Base-by-base conservation (phyloP, 2,113 vertebrate species). In the Hemibagrus wyckioides region DNA sequence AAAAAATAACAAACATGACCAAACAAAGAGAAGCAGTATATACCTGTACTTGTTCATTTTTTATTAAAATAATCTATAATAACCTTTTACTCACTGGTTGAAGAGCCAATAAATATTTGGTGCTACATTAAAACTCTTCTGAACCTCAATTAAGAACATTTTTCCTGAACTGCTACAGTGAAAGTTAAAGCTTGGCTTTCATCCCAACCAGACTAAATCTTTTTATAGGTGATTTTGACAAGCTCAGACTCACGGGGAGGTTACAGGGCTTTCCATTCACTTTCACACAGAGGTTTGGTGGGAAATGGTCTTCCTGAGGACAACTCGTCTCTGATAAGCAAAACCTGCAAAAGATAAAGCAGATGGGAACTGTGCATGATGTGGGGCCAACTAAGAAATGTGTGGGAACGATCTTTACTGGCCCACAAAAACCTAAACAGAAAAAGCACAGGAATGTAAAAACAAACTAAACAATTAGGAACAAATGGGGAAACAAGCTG, bases 241-340 rank as follows among this genome's bases (percentile, higher is more conserved):
- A 84, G 41, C 30, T 6, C 36, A 54, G 56, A 97, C 98, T 98
- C 94, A 99, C 98, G 80, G 98, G 98, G 92, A 99, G 97, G 95
- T 97, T 99, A 94, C 98, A 99, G 39, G 98, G 96, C 94, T 99
- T 99, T 90, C 96, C 95, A 54, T 99, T 99, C 48, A 99, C 97
- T 96, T 99, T 99, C 90, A 99, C 98, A 90, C 97, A 99, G 67
- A 99, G 95, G 92, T 99, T 99, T 67, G 97, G 97, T 90, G 98
- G 98, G 93, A 99, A 99, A 93, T 99, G 98, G 94, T 99, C 98
- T 94, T 99, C 98, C 94, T 99, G 98, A 84, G 98, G 97, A 95
- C 98, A 99, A 94, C 98, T 99, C n/a, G 98, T 99, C 95, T 99
- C 98, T 90, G 98, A 99, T 92, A 99, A 96, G 95, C 98, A 99